Evolutionary conservation across 2,888 invertebrate genomes (phyloP), one percentile per base, ranked within the genome.

Genomic region (Tetropium fuscum): DNA sequence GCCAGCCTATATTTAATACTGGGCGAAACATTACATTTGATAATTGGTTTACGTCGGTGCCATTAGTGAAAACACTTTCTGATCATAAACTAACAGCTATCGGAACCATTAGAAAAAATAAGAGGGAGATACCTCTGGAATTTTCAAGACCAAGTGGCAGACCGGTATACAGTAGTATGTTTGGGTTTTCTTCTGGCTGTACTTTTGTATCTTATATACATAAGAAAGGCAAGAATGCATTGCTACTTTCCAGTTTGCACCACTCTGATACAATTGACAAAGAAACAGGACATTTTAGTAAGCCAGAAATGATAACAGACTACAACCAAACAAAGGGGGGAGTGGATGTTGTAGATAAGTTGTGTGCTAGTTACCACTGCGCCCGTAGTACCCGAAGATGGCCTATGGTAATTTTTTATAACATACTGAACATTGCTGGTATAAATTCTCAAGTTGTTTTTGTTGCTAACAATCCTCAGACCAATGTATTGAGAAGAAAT

Each of bases 281-380:
- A 27, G 8, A n/a, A 27, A n/a, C 27, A 7, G 27, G 27, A n/a
- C 8, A 27, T n/a, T 27, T 27, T 2, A 7, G n/a, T 10, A 48
- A 48, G 19, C 34, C 48, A 8, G n/a, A 34, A 11, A 48, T 36
- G 22, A 19, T 48, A n/a, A n/a, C n/a, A n/a, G n/a, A n/a, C n/a
- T 48, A 48, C 27, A 48, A 36, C 19, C 3, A 10, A 15, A 34
- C 48, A 15, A 48, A 48, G 22, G 25, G 48, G 11, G 48, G 48
- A 11, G 36, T 36, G 22, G 6, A 22, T 3, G 22, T 22, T 3
- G 22, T 6, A 6, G 22, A 22, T 6, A 22, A 6, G 6, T 22
- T 22, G 6, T 22, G 22, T 22, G 22, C 22, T 3, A 22, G 6
- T 6, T 22, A 22, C 22, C 3, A 22, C 6, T 3, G 3, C 22